Conservation (phyloP, 2,888 invertebrate species). For the Laspeyria flexula region DNA sequence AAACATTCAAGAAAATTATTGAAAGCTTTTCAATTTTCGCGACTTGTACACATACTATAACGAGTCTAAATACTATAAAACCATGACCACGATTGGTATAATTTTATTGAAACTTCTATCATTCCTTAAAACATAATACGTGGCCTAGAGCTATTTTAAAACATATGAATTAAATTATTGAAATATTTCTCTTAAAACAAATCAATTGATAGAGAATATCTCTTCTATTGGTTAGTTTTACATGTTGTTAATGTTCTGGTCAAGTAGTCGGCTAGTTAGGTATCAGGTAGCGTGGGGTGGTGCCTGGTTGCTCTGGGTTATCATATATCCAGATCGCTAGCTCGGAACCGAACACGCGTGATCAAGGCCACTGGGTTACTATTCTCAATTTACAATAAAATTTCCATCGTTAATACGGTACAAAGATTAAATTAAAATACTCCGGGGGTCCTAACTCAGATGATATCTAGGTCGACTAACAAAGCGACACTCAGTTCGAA, state of each 20-base stretch:
- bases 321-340: slow-evolving; percentile 63
- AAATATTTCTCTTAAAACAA: no score
- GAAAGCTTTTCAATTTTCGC: no score
- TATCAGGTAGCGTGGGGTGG: slow-evolving; percentile 57
- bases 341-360: slow-evolving; percentile 63
- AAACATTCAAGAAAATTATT: no score
- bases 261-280: slow-evolving; percentile 47
- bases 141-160: no score
- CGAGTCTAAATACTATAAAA: no score
- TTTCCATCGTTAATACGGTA: slow-evolving; percentile 38
- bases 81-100: no score
- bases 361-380: slow-evolving; percentile 69
- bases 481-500: not conserved
- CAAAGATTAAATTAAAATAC: slow-evolving; percentile 20
- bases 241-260: slow-evolving; percentile 49
- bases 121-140: no score
- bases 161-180: no score
- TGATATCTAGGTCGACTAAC: slow-evolving; percentile 11
- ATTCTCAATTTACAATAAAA: slow-evolving; percentile 56
- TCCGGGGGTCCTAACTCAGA: slow-evolving; percentile 1
- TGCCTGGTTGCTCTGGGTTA: slow-evolving; percentile 55
- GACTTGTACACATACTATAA: no score
- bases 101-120: no score
- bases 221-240: not conserved
- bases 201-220: no score